Conservation (phyloP, 2,888 invertebrate genomes). For the Cyaniris semiargus region DNA sequence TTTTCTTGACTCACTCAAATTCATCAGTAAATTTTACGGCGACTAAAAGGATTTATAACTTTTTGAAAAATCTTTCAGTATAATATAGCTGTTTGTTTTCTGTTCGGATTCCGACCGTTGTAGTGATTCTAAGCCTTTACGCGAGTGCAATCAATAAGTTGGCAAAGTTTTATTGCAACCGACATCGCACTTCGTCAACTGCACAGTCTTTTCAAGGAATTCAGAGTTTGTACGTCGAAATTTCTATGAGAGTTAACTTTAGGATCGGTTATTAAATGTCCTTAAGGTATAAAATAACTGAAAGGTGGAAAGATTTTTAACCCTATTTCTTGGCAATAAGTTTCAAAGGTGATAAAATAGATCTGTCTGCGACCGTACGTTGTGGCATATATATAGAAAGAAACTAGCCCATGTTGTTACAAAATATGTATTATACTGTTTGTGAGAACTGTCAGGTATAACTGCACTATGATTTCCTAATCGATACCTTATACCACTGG, state of each 20-base stretch:
- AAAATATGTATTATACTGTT: slow-evolving; percentile 2
- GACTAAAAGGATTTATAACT: background rate
- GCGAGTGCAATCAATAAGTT: slow-evolving; percentile 12
- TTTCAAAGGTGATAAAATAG: background rate
- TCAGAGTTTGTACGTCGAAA: too few relatives aligned
- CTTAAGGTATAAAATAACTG: too few relatives aligned
- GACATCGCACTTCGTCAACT: background rate
- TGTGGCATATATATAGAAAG: background rate
- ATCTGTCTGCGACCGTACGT: background rate
- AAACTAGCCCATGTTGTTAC: background rate
- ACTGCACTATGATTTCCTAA: slow-evolving; percentile 25
- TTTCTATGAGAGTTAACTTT: too few relatives aligned
- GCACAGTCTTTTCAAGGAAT: background rate
- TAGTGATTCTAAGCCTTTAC: background rate
- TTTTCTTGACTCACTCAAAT: too few relatives aligned
- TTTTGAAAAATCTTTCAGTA: background rate
- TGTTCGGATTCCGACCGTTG: background rate
- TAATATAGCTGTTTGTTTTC: too few relatives aligned
- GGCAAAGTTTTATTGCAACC: background rate
- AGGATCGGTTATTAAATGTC: too few relatives aligned
- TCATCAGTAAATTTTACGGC: too few relatives aligned
- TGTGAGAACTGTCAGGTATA: background rate
- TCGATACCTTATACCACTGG: background rate
- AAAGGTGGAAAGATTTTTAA: too few relatives aligned
- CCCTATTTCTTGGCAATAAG: too few relatives aligned